Evolutionary conservation across 2,113 vertebrate species (phyloP), one percentile per base, ranked within the genome.

Genomic region (Gnathochromis pfefferi): DNA sequence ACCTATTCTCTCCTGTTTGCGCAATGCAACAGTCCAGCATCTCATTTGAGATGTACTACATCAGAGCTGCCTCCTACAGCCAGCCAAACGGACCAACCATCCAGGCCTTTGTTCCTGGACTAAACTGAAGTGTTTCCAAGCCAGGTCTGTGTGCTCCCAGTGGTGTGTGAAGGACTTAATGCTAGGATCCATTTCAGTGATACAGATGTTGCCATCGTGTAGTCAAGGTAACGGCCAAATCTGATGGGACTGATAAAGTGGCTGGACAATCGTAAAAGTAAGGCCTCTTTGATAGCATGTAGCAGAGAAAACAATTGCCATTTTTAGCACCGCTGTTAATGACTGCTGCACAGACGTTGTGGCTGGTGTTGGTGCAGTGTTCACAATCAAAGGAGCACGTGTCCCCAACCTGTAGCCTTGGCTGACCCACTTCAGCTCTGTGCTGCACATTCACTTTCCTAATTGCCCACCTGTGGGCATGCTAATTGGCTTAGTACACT

Each of bases 381-480:
- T 89, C 65, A 38, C 82, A 86, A 87, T 94, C 86, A 92, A 92
- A 92, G 81, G 73, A 85, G 86, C 63, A 21, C 1, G 49, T 38
- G 80, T 93, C 80, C 90, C 87, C 16, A 82, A 91, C 84, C 92
- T 84, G 89, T 84, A 83, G 89, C 81, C 90, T 82, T 9, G 23
- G 82, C 83, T 90, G 92, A 88, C 90, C 87, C 83, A 86, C 81
- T 92, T 92, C 88, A 70, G 73, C 80, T 84, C 57, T 4, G 75
- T 28, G 47, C 57, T 49, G 81, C 28, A 78, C 63, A 82, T 88
- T 68, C 89, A 85, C 91, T 87, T 60, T 53, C n/a, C 70, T 94
- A 94, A 95, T 94, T 95, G 83, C 87, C 90, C 90, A 93, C 93
- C 92, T 86, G 93, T 91, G 85, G 87, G 63, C 75, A 45, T 84